phyloP scores from a whole-genome alignment of 2,113 vertebrate species.

The Echinops telfairi region DNA sequence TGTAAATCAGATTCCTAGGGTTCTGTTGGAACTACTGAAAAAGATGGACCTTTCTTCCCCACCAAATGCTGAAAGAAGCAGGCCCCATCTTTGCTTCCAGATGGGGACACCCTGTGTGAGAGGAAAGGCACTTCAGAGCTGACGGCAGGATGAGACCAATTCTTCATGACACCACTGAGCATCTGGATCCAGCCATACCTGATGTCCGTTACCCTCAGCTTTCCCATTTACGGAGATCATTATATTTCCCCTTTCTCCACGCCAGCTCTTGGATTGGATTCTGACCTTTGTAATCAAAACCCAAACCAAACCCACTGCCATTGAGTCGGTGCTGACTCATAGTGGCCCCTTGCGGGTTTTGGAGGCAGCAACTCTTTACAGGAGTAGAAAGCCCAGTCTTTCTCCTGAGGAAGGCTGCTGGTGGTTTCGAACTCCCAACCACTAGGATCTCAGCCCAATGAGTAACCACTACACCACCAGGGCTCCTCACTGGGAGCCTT shows the following conservation, averaged over 20 bases:
- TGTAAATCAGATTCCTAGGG: neutral
- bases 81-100: neutral
- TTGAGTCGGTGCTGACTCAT: too few species aligned
- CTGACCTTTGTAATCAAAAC: conserved; percentile 19
- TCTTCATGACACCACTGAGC: neutral
- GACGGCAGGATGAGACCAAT: neutral
- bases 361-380: too few species aligned
- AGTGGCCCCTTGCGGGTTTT: too few species aligned
- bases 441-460: too few species aligned
- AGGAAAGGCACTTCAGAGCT: neutral
- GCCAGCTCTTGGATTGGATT: neutral
- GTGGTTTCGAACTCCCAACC: too few species aligned
- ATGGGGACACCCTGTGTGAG: neutral
- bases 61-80: too few species aligned
- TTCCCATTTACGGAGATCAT: neutral
- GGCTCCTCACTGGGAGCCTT: neutral
- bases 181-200: neutral
- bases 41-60: neutral
- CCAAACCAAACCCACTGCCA: too few species aligned
- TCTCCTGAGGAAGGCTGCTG: too few species aligned
- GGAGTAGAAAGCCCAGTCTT: too few species aligned
- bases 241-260: neutral
- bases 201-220: neutral
- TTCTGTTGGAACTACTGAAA: neutral
- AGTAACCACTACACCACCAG: too few species aligned